phyloP scores from a whole-genome alignment of 2,797 vertebrate species.

The Thaleichthys pacificus region DNA sequence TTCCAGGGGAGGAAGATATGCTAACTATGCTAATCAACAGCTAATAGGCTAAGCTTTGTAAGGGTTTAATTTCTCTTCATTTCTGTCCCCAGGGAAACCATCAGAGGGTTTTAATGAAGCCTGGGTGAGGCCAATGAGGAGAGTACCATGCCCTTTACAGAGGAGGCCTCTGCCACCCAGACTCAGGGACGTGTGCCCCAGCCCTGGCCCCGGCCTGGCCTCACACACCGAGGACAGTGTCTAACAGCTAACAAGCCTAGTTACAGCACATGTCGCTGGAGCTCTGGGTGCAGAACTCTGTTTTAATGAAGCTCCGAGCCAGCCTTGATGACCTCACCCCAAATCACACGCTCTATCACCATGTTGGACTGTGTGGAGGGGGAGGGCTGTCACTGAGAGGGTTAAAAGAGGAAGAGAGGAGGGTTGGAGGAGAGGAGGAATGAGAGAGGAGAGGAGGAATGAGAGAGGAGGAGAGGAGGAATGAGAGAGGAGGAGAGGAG shows the following conservation, averaged over 20 bases:
- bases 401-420: not conserved
- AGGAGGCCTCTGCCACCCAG: not conserved
- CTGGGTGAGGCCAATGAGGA: too few species aligned
- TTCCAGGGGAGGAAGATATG: not conserved
- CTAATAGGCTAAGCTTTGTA: too few species aligned
- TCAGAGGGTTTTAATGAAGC: not conserved
- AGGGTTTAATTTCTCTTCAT: not conserved
- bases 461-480: not conserved
- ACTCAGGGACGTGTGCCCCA: not conserved
- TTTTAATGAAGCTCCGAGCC: not conserved
- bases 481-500: not conserved
- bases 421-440: too few species aligned
- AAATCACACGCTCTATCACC: not conserved
- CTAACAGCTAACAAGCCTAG: too few species aligned
- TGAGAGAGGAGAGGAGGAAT: too few species aligned
- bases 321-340: not conserved
- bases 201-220: too few species aligned
- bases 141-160: too few species aligned
- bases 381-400: not conserved
- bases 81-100: not conserved
- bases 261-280: not conserved
- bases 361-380: not conserved
- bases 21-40: not conserved
- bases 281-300: too few species aligned
- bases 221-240: too few species aligned